Base-by-base conservation (phyloP, 1,140 invertebrate genomes). In the Agrilus planipennis region DNA sequence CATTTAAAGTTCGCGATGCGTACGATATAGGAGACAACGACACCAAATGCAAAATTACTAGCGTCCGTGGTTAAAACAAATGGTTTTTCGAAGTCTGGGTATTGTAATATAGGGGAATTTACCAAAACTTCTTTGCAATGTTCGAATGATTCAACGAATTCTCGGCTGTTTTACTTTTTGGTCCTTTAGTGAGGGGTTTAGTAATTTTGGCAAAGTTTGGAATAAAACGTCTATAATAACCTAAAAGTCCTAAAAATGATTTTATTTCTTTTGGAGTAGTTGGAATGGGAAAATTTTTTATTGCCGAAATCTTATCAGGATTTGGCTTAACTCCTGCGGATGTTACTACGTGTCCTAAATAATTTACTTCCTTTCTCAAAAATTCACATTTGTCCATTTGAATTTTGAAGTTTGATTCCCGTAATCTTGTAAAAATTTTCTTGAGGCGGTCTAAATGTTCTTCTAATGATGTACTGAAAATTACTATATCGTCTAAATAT, bases 331-430 rank as follows among this genome's bases (percentile, higher is more conserved):
- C 51, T 9, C 66, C 64, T 4, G 61, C 29, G 12, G 41, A 32
- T 1, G 57, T 51, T 14, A 68, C 49, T 4, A 61, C 41, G 40
- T 67, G 61, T 10, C 66, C 64, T 27, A 69, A 50, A 50, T 63
- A 65, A 4, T 43, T 28, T 2, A 66, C 53, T 57, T 64, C 57
- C 32, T 57, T 51, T 41, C 46, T 46, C 11, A 47, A 25, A 12
- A 30, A 43, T 38, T 38, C 34, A 27, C 51, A 55, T 46, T 61
- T 59, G 12, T 42, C 45, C 3, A 52, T 47, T 45, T 58, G n/a
- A n/a, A n/a, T n/a, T n/a, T n/a, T n/a, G n/a, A n/a, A n/a, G n/a
- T n/a, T n/a, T n/a, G n/a, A n/a, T n/a, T n/a, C n/a, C n/a, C n/a
- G n/a, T n/a, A n/a, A n/a, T n/a, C n/a, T n/a, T n/a, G n/a, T n/a